These are phyloP conservation scores for Diadegma fenestrale DNA, from an alignment of 2,888 invertebrate species.

Conservation along the genomic window DNA sequence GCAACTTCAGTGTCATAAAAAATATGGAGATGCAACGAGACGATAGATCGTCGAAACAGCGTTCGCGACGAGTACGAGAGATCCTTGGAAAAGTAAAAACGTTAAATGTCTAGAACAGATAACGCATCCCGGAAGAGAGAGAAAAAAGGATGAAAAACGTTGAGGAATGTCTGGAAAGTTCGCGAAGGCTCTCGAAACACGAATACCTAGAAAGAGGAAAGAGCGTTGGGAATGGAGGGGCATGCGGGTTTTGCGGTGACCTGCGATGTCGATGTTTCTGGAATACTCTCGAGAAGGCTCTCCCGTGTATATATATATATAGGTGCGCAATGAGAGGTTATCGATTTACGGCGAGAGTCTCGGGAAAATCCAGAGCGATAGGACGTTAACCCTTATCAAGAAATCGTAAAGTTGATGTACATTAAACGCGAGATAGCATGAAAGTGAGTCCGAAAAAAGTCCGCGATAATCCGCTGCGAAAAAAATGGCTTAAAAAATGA, in stretches of 20 bases:
- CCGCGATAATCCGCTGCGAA: neutral
- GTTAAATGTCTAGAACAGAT: neutral
- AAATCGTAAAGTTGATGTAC: neutral
- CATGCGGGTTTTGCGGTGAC: conserved; percentile 21
- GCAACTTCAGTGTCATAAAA: no score
- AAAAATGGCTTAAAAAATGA: neutral
- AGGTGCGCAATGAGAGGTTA: conserved; percentile 42
- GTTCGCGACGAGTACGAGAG: neutral
- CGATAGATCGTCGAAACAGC: neutral
- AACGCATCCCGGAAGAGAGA: neutral
- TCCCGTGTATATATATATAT: neutral
- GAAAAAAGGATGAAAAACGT: neutral
- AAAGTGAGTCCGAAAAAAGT: neutral
- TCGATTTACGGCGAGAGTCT: conserved; percentile 48
- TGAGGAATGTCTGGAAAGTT: conserved; percentile 27
- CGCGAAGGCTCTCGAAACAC: conserved; percentile 9
- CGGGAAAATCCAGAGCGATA: conserved; percentile 54
- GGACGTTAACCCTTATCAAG: conserved; percentile 64
- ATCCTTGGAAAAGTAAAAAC: neutral
- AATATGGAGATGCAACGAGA: neutral
- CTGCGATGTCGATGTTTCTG: conserved; percentile 41
- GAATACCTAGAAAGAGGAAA: neutral
- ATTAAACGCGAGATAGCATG: neutral
- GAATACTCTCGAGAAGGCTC: conserved; percentile 46
- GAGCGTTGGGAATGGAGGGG: neutral